Evolutionary conservation across 2,888 invertebrate genomes (phyloP), one percentile per base, ranked within the genome.

Genomic region (Aquatica leii): DNA sequence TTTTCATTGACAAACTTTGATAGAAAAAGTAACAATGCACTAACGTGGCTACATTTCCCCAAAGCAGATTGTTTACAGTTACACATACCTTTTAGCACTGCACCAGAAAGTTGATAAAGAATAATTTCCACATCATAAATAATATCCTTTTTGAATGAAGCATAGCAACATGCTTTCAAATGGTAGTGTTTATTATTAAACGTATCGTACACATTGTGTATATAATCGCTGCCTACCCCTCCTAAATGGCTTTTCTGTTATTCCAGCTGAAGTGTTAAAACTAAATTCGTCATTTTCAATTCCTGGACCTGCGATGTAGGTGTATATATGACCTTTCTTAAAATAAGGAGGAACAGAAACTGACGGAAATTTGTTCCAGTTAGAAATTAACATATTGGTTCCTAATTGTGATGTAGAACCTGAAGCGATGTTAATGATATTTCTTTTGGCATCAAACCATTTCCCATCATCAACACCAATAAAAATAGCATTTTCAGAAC

Each of bases 391-490:
- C 15, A 51, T 34, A 1, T 21, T n/a, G 12, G 20, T 24, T 14
- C 12, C 35, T 51, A 12, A 8, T 17, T 11, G 34, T 12, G 12
- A 12, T 14, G 14, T 31, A n/a, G 21, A 14, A 34, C 18, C 9
- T 8, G 20, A 14, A 4, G 34, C 52, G n/a, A n/a, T n/a, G 37
- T 1, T 2, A 35, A n/a, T 20, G n/a, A 41, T 18, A 21, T 54
- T 40, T 15, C 49, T 21, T 9, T 48, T 58, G 1, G 37, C 18
- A 15, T 50, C 49, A 17, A 50, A 49, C 58, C 58, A 58, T 21
- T 58, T 58, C 9, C 58, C 58, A 58, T 24, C 35, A 50, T 58
- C 58, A 18, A 50, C 58, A 12, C 58, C 58, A 1, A 58, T 3
- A 37, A 49, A 50, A 35, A 58, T 50, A 11, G 14, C 48, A 11